phyloP scores from a whole-genome alignment of 2,113 vertebrate species.

The Bos taurus region DNA sequence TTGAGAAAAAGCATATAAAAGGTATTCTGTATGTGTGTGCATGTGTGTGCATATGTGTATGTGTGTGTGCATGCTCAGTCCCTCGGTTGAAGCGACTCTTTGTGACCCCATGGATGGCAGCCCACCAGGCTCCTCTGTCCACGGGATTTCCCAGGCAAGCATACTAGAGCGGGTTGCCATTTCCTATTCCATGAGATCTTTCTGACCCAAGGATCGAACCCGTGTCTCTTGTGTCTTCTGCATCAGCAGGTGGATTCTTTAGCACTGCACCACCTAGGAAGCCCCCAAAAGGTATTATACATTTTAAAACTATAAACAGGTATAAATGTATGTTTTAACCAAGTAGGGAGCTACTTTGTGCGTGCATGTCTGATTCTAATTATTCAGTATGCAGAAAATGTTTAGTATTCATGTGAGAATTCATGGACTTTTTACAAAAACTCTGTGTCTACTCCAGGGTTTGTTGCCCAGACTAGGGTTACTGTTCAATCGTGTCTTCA shows the following conservation, averaged over 20 bases:
- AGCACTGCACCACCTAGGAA: background rate
- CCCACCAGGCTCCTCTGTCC: background rate
- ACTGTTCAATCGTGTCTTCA: background rate
- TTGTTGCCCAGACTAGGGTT: background rate
- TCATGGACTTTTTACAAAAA: background rate
- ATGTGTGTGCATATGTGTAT: fast-evolving
- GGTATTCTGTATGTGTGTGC: fast-evolving
- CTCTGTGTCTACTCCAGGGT: background rate
- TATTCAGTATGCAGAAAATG: background rate
- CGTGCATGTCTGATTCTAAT: background rate
- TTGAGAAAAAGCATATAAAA: background rate
- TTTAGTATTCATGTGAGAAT: background rate
- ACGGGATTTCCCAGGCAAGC: background rate
- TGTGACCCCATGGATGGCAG: background rate
- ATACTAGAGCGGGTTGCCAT: background rate
- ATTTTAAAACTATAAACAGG: background rate
- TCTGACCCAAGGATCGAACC: background rate
- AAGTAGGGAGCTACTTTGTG: background rate
- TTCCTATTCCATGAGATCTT: background rate
- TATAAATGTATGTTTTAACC: background rate
- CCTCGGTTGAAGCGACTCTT: background rate
- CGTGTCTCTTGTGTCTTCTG: background rate
- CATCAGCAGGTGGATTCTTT: background rate
- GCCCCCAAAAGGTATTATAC: background rate
- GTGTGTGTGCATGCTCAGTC: background rate